phyloP scores from a whole-genome alignment of 2,113 vertebrate genomes.

The Hypanus sabinus region DNA sequence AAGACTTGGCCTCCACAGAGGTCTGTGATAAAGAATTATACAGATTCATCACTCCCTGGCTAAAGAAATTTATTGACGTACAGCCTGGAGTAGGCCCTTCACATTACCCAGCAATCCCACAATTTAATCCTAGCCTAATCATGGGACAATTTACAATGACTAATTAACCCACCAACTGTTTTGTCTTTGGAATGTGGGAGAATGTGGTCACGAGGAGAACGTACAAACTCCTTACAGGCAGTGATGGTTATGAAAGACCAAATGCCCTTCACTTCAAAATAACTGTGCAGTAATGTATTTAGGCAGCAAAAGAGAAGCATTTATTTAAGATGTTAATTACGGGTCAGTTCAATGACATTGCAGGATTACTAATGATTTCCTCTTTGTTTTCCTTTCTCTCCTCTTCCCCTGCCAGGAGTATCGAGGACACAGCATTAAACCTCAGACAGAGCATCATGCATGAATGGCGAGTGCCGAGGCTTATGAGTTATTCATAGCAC shows the following conservation, averaged over 20 bases:
- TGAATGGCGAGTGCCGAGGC: slow-evolving; percentile 13
- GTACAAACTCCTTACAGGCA: no score
- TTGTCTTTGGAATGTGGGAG: no score
- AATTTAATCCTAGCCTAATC: no score
- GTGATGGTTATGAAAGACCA: background rate
- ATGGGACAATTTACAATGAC: no score
- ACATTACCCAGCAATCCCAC: no score
- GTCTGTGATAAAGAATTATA: no score
- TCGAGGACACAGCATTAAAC: slow-evolving; percentile 19
- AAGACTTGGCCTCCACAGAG: no score
- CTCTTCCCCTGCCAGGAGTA: background rate
- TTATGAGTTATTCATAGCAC: slow-evolving; percentile 37
- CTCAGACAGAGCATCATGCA: slow-evolving; percentile 33
- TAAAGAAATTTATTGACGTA: no score
- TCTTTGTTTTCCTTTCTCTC: background rate
- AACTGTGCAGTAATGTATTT: slow-evolving; percentile 2
- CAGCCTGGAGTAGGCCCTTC: no score
- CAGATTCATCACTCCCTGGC: no score
- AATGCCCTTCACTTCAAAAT: background rate
- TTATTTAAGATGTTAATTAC: slow-evolving; percentile 29
- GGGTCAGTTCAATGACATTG: slow-evolving; percentile 16
- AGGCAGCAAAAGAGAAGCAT: background rate
- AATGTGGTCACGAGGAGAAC: no score
- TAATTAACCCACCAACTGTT: no score
- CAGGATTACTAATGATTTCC: slow-evolving; percentile 25